Base-by-base conservation (phyloP, 2,797 vertebrate species). In the Pantherophis alleghaniensis region DNA sequence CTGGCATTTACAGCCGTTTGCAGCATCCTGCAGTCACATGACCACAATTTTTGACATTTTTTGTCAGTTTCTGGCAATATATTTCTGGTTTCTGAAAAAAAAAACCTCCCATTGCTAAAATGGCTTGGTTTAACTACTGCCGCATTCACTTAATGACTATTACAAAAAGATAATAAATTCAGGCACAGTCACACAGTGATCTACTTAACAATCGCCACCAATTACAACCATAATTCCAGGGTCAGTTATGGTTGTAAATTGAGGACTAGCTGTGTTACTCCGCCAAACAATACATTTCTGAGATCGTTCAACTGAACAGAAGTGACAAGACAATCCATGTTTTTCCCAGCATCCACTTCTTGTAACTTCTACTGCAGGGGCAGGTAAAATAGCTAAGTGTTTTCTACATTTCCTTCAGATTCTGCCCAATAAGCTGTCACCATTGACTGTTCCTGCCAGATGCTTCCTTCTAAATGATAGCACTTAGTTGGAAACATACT, bases 331-430 rank as follows among this genome's bases (percentile, higher is more conserved):
- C 63, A n/a, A 32, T 69, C 1, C 28, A 47, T 56, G 4, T 60
- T 22, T 12, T 89, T 24, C 0, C 0, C 37, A 26, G n/a, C 5
- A 7, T 18, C 28, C 7, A 0, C 4, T 1, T 24, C 24, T 61
- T 42, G 12, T 26, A 20, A 74, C 32, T 74, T 79, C 69, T 20
- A 28, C 4, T 47, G 47, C 20, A 22, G 10, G 9, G 28, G 5
- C 0, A 4, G 88, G 11, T 0, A 2, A 7, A 4, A 60, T 24
- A 0, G 4, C 32, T 1, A 3, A 7, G 69, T n/a, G 74, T 53
- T 47, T 57, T 20, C 47, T 61, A 0, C 0, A 12, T 26, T 56
- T 4, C 20, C 57, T 37, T 16, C n/a, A 28, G 53, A 87, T 87
- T n/a, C 24, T 32, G n/a, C 14, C 66, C 86, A 69, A 60, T 14